Evolutionary conservation across 2,888 invertebrate species (phyloP).

Genomic region (Xanthia togata): DNA sequence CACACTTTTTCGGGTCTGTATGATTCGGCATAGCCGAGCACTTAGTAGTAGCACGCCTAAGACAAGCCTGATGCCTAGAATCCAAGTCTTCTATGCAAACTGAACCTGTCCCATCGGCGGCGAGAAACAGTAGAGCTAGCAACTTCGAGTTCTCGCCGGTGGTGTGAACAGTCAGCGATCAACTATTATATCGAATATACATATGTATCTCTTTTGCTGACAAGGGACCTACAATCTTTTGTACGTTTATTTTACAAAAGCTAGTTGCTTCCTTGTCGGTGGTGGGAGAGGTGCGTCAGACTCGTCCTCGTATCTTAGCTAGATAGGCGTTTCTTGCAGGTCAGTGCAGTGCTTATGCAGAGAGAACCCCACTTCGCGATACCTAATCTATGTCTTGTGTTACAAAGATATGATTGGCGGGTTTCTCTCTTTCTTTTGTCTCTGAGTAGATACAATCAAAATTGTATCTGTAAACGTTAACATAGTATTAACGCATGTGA

Average conservation of each 20-base stretch:
- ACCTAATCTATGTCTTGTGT: not conserved
- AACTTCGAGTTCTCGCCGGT: no score
- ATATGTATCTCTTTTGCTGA: not conserved
- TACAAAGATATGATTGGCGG: not conserved
- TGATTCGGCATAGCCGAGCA: not conserved
- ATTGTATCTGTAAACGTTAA: not conserved
- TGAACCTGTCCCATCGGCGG: not conserved
- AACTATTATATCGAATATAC: no score
- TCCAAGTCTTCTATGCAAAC: not conserved
- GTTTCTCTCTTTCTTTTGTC: not conserved
- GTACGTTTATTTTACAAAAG: not conserved
- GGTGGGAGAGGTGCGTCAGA: not conserved
- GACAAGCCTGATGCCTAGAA: not conserved
- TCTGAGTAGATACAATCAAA: not conserved
- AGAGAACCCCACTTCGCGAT: not conserved
- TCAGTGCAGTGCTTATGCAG: not conserved
- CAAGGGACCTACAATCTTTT: not conserved
- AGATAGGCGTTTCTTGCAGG: not conserved
- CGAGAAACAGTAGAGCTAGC: not conserved
- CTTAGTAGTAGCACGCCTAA: not conserved
- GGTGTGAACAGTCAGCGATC: no score
- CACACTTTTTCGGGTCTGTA: not conserved
- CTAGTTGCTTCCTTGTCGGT: no score
- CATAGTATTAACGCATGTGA: not conserved
- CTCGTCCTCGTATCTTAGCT: not conserved